Evolutionary conservation across 2,888 invertebrate genomes (phyloP).

Genomic region (Nomada fabriciana): DNA sequence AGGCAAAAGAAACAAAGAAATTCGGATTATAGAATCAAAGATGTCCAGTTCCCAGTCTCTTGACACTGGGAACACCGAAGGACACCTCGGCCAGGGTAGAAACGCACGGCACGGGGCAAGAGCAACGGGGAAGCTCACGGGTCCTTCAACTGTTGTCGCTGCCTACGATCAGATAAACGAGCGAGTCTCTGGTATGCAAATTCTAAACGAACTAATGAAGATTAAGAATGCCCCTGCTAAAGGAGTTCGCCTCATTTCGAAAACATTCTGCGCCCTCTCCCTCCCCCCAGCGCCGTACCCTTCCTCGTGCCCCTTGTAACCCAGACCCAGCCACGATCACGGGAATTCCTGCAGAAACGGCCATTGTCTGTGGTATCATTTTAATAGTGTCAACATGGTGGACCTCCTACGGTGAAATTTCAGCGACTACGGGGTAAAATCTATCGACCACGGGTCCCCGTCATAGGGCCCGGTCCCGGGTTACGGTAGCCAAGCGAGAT

Average conservation of each 20-base stretch:
- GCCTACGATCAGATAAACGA: conserved; percentile 81
- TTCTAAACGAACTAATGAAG: conserved; percentile 83
- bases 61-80: conserved; percentile 12
- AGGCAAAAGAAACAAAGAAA: no score
- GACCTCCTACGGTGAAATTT: conserved; percentile 82
- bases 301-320: neutral
- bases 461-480: conserved; percentile 61
- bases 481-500: conserved; percentile 71
- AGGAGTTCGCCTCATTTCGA: conserved; percentile 80
- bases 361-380: conserved; percentile 74
- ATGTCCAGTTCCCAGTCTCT: neutral
- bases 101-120: conserved; percentile 28
- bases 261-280: conserved; percentile 74
- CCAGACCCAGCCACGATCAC: conserved; percentile 67
- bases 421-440: conserved; percentile 68
- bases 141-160: conserved; percentile 77
- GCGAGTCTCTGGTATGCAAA: conserved; percentile 81
- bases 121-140: conserved; percentile 62
- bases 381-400: conserved; percentile 75
- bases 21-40: neutral
- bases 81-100: neutral
- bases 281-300: neutral
- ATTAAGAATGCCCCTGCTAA: conserved; percentile 80
- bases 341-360: conserved; percentile 74
- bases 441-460: conserved; percentile 54